A percentile compares a stretch with the other conserved stretches of the same genome.
These are phyloP conservation scores for Alviniconcha strummeri DNA, from an alignment of 2,888 invertebrate genomes.

Conservation along the genomic window DNA sequence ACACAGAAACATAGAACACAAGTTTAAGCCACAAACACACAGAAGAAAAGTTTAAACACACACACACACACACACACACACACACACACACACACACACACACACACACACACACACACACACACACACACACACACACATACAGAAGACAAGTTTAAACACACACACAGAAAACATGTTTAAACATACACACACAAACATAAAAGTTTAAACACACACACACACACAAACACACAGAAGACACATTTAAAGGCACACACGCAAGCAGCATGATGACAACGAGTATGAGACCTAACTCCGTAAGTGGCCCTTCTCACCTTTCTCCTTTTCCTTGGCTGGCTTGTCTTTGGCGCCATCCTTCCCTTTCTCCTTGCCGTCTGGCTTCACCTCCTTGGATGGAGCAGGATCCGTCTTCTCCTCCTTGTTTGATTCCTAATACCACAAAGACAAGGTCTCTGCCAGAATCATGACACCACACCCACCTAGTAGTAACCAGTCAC, in stretches of 20 bases:
- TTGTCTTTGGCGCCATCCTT: constrained; percentile 67
- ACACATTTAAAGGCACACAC: not conserved
- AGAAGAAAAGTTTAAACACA: too few species aligned
- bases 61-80: not conserved
- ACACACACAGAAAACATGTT: not conserved
- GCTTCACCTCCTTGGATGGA: constrained; percentile 56
- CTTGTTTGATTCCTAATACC: constrained; percentile 51
- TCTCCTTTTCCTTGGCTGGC: constrained; percentile 60
- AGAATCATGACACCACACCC: not conserved
- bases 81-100: not conserved
- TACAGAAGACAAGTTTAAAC: not conserved
- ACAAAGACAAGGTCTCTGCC: not conserved
- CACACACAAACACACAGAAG: not conserved
- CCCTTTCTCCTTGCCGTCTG: constrained; percentile 61
- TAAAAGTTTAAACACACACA: not conserved
- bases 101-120: not conserved
- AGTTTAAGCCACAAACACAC: too few species aligned
- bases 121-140: not conserved
- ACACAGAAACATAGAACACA: too few species aligned
- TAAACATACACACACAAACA: not conserved
- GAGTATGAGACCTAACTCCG: too few species aligned
- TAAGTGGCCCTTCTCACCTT: not conserved
- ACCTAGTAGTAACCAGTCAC: not conserved
- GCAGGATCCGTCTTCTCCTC: constrained; percentile 61
- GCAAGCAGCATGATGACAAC: not conserved